A percentile compares a stretch with the other conserved stretches of the same genome.
These are phyloP conservation scores for Cephalopterus ornatus DNA, from an alignment of 2,113 vertebrate genomes.

Conservation along the genomic window DNA sequence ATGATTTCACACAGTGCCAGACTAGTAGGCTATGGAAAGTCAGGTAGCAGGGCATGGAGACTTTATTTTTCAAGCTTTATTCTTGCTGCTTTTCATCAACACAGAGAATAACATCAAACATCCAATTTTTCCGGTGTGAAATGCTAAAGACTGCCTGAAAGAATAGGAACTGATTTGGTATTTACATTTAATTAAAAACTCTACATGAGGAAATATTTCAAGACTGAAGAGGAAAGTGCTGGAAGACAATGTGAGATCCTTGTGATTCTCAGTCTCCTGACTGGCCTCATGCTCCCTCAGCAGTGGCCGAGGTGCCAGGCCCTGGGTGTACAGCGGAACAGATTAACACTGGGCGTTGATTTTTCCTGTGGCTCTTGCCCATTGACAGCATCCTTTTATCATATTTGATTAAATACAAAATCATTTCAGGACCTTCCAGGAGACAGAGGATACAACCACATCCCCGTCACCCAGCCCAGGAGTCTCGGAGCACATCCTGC, in stretches of 20 bases:
- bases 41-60: neutral
- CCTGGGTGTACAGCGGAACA: neutral
- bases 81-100: neutral
- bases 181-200: neutral
- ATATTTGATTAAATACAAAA: neutral
- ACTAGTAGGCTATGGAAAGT: neutral
- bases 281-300: neutral
- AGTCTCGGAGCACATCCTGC: neutral
- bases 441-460: neutral
- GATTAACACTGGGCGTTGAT: neutral
- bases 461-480: neutral
- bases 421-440: slow-evolving; percentile 24
- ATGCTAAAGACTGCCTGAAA: neutral
- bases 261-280: too few relatives aligned
- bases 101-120: neutral
- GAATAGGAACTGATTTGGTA: neutral
- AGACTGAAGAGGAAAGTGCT: neutral
- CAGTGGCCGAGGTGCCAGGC: fast-evolving
- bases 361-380: neutral
- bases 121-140: neutral
- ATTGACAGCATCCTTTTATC: neutral
- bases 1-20: neutral
- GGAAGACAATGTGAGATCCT: neutral
- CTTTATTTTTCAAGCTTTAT: neutral
- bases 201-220: neutral